Conservation (phyloP, 2,113 vertebrate species). For the Ceyx cyanopectus region DNA sequence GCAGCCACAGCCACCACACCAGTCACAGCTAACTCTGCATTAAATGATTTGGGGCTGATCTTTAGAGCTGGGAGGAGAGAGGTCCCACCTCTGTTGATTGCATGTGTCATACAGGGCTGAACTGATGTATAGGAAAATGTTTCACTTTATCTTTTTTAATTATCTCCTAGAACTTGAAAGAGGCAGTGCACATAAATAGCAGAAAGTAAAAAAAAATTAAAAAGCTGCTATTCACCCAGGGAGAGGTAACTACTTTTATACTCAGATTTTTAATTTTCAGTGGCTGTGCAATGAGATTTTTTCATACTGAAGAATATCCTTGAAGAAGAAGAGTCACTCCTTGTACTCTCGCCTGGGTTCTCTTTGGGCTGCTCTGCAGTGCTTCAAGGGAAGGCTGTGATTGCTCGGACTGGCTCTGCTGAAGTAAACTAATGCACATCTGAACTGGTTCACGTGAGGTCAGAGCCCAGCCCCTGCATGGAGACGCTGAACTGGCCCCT, state of each 20-base stretch:
- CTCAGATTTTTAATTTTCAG: neutral
- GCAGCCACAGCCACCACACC: fast-evolving
- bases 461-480: fast-evolving
- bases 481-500: neutral
- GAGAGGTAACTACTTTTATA: neutral
- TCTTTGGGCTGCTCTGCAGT: neutral
- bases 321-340: neutral
- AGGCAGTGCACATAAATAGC: neutral
- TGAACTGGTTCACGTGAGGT: too few species aligned
- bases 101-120: fast-evolving
- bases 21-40: neutral
- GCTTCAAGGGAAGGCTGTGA: neutral
- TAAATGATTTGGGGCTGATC: neutral
- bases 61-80: neutral
- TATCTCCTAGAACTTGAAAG: neutral
- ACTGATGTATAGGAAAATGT: neutral
- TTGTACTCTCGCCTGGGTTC: neutral
- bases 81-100: neutral
- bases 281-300: neutral
- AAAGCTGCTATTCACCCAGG: neutral
- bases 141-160: neutral
- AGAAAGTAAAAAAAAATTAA: neutral
- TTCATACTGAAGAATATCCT: neutral
- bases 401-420: neutral
- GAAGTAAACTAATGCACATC: fast-evolving